Percentiles rank a stretch among this genome's conserved stretches.
These are phyloP conservation scores for Corydoras maculifer DNA, from an alignment of 2,113 vertebrate species.

Conservation along the genomic window DNA sequence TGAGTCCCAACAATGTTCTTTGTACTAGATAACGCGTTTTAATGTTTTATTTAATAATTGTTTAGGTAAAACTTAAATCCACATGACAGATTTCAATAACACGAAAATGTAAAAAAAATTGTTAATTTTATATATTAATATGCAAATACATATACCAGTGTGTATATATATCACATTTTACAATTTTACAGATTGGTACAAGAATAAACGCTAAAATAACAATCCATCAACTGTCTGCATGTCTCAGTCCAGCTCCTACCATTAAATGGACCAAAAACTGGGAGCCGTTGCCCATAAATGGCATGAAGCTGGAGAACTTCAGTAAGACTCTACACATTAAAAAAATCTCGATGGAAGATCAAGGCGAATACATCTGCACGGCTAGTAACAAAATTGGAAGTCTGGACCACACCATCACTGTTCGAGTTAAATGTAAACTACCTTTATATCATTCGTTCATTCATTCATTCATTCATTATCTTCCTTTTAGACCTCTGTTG, in stretches of 20 bases:
- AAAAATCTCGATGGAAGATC: conserved; percentile 79
- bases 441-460: conserved; percentile 4
- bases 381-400: conserved; percentile 88
- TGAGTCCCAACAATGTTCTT: conserved; percentile 66
- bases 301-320: conserved; percentile 83
- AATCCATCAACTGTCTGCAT: conserved; percentile 14
- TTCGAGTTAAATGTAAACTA: conserved; percentile 85
- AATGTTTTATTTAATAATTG: too few species aligned
- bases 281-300: conserved; percentile 69
- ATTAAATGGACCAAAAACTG: conserved; percentile 91
- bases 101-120: too few species aligned
- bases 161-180: too few species aligned
- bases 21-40: background rate
- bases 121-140: too few species aligned
- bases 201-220: background rate
- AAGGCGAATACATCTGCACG: conserved; percentile 84
- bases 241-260: conserved; percentile 79
- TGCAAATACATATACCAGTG: too few species aligned
- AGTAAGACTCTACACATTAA: conserved; percentile 87
- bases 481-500: too few species aligned
- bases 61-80: too few species aligned
- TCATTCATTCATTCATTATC: too few species aligned
- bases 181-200: background rate
- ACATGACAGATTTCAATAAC: too few species aligned
- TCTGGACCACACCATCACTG: conserved; percentile 82